Percentiles rank a stretch among this genome's conserved stretches.
Evolutionary conservation across 2,888 invertebrate species (phyloP).

Genomic region (Paralinhomoeus sp.): DNA sequence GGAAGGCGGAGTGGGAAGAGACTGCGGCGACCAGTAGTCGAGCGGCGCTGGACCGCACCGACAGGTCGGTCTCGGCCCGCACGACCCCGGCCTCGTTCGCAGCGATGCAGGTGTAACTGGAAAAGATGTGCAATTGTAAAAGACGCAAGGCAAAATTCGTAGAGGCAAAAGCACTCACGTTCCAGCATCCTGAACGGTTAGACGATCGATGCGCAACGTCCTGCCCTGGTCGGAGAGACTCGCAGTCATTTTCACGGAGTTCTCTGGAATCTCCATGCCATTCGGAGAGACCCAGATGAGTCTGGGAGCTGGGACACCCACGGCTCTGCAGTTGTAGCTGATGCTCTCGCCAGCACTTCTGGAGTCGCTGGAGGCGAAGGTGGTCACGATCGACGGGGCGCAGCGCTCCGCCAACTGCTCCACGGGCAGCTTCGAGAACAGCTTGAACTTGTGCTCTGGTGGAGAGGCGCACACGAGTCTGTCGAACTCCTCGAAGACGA

Average conservation of each 20-base stretch:
- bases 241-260: no score
- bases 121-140: no score
- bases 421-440: conserved; percentile 15
- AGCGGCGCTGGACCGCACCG: neutral
- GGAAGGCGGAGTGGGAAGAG: neutral
- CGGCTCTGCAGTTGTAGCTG: conserved; percentile 27
- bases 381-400: conserved; percentile 13
- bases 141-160: no score
- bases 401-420: conserved; percentile 12
- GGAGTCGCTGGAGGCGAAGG: conserved; percentile 18
- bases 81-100: conserved; percentile 23
- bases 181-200: no score
- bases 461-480: conserved; percentile 22
- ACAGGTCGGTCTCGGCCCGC: conserved; percentile 13
- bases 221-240: no score
- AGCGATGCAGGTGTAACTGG: conserved; percentile 27
- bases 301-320: conserved; percentile 28
- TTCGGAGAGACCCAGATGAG: conserved; percentile 29
- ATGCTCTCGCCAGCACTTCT: conserved; percentile 25
- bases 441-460: conserved; percentile 10
- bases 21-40: neutral
- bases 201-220: no score
- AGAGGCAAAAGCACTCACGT: no score
- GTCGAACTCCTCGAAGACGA: no score
- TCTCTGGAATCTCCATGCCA: conserved; percentile 22